phyloP scores from a whole-genome alignment of 2,888 invertebrate genomes.

The Plebejus argus region DNA sequence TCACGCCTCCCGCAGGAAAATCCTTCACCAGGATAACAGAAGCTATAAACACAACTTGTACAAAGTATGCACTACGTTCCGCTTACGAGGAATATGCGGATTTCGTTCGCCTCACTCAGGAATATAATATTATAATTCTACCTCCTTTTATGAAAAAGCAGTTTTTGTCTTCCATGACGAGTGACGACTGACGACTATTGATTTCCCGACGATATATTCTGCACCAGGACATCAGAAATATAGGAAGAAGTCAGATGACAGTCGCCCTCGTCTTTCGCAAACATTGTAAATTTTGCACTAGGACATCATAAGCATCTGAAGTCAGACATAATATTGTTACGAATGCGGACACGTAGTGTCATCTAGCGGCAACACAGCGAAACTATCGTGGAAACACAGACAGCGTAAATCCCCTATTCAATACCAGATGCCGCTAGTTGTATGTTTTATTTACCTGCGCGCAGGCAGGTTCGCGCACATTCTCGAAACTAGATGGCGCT shows the following conservation, averaged over 20 bases:
- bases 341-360: too few species aligned
- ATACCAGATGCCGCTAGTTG: too few species aligned
- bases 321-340: too few species aligned
- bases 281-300: not conserved
- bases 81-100: not conserved
- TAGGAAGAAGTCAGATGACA: not conserved
- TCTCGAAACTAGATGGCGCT: too few species aligned
- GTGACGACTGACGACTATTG: not conserved
- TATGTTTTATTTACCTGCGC: too few species aligned
- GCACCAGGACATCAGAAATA: not conserved
- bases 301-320: not conserved
- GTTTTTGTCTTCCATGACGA: not conserved
- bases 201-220: not conserved
- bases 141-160: not conserved
- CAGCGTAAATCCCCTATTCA: too few species aligned
- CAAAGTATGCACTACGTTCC: not conserved
- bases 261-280: not conserved
- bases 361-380: too few species aligned
- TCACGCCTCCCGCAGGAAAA: conserved; percentile 6
- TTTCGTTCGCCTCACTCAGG: not conserved
- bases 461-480: too few species aligned
- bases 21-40: not conserved
- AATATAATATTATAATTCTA: not conserved
- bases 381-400: too few species aligned
- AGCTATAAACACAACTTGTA: not conserved